These are phyloP conservation scores for Deroptyus accipitrinus DNA, from an alignment of 2,113 vertebrate genomes.

Conservation along the genomic window DNA sequence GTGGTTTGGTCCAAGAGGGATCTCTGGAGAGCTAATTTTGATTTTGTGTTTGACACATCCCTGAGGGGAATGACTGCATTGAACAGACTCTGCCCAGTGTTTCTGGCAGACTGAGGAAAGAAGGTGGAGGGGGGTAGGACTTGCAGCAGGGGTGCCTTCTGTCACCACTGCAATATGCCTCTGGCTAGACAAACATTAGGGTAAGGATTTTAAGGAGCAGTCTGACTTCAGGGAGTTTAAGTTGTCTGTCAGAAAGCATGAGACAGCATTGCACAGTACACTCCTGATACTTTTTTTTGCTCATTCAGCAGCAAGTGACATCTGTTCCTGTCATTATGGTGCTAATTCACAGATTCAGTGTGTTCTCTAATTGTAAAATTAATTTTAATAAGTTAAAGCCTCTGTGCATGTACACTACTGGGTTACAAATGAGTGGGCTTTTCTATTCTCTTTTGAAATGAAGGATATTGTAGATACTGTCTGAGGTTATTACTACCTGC, in stretches of 20 bases:
- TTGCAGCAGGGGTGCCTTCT: neutral
- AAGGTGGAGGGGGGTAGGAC: neutral
- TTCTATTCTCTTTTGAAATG: neutral
- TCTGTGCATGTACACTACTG: neutral
- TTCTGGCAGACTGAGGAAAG: neutral
- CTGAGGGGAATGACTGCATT: neutral
- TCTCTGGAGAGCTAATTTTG: neutral
- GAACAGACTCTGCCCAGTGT: neutral
- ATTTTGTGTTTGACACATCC: neutral
- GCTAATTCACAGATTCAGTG: constrained; percentile 1
- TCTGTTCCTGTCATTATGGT: neutral
- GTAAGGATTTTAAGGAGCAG: neutral
- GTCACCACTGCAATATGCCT: neutral
- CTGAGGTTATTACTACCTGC: neutral
- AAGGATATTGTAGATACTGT: neutral
- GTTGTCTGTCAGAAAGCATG: neutral
- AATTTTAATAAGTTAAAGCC: neutral
- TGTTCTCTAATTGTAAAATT: constrained; percentile 20
- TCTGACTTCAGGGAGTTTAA: neutral
- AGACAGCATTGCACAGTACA: neutral
- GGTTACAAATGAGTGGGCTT: neutral
- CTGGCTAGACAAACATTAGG: neutral
- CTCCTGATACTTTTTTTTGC: neutral
- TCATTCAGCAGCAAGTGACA: constrained; percentile 36
- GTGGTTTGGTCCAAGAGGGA: neutral